A percentile compares a stretch with the other conserved stretches of the same genome.
Conservation (phyloP, 1,140 invertebrate genomes). For the Hetaerina americana region DNA sequence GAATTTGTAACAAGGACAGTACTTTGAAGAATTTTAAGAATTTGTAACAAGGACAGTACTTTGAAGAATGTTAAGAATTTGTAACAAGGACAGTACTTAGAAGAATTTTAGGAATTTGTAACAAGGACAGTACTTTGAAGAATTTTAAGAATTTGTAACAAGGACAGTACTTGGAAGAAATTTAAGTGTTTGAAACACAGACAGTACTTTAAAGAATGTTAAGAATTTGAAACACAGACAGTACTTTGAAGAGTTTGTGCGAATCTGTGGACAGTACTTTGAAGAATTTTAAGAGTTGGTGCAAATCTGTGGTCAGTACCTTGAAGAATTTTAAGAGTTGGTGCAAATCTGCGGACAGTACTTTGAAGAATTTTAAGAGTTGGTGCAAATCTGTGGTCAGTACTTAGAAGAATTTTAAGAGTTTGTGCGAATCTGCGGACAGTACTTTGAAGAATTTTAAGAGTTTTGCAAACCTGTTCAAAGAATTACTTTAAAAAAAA, state of each 20-base stretch:
- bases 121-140: not conserved
- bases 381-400: not conserved
- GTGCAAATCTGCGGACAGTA: not conserved
- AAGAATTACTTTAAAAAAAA: too few relatives aligned
- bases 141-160: not conserved
- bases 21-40: too few relatives aligned
- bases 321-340: not conserved
- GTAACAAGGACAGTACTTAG: too few relatives aligned
- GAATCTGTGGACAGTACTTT: not conserved
- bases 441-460: too few relatives aligned
- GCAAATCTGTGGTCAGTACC: not conserved
- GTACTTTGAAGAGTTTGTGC: not conserved
- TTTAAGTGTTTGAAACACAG: not conserved
- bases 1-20: too few relatives aligned
- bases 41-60: too few relatives aligned
- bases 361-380: not conserved
- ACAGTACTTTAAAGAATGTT: not conserved
- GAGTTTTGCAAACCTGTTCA: too few relatives aligned
- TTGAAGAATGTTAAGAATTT: too few relatives aligned
- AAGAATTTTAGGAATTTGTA: too few relatives aligned
- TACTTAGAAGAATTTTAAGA: too few relatives aligned
- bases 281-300: not conserved
- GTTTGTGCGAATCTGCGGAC: too few relatives aligned
- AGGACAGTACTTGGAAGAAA: too few relatives aligned
- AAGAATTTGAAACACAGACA: not conserved